Percentiles rank a stretch among this genome's conserved stretches.
Conservation (phyloP, 2,797 vertebrate species). For the Scleropages formosus region DNA sequence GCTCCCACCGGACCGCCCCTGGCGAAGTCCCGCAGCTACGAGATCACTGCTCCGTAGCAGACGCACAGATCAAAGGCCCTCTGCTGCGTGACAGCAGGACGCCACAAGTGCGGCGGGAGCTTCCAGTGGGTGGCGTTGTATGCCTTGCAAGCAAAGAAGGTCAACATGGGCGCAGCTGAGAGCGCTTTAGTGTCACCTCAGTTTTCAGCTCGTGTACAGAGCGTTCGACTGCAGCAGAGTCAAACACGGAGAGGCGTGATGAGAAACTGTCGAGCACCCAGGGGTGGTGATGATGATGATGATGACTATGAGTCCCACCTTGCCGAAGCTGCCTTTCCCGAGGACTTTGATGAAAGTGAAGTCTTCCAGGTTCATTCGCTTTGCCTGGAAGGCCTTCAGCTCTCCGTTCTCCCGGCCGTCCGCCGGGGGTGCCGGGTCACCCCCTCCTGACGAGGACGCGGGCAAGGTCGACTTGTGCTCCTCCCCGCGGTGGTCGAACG, state of each 20-base stretch:
- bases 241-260: not conserved
- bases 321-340: slow-evolving; percentile 96
- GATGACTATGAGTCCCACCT: slow-evolving; percentile 68
- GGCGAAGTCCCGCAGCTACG: too few species aligned
- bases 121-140: too few species aligned
- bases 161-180: too few species aligned
- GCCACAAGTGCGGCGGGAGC: too few species aligned
- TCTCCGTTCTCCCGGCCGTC: slow-evolving; percentile 82
- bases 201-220: too few species aligned
- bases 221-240: not conserved
- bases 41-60: too few species aligned
- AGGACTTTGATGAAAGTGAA: slow-evolving; percentile 96
- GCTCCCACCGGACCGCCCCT: too few species aligned
- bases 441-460: slow-evolving; percentile 54
- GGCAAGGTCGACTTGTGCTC: slow-evolving; percentile 71
- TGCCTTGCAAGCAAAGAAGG: too few species aligned
- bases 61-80: too few species aligned
- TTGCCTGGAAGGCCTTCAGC: slow-evolving; percentile 74
- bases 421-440: slow-evolving; percentile 60
- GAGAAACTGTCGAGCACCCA: not conserved
- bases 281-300: too few species aligned
- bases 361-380: slow-evolving; percentile 81
- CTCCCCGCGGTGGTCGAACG: slow-evolving; percentile 87
- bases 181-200: too few species aligned
- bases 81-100: too few species aligned